Base-by-base conservation (phyloP, 2,113 vertebrate species). In the Dendropsophus ebraccatus region DNA sequence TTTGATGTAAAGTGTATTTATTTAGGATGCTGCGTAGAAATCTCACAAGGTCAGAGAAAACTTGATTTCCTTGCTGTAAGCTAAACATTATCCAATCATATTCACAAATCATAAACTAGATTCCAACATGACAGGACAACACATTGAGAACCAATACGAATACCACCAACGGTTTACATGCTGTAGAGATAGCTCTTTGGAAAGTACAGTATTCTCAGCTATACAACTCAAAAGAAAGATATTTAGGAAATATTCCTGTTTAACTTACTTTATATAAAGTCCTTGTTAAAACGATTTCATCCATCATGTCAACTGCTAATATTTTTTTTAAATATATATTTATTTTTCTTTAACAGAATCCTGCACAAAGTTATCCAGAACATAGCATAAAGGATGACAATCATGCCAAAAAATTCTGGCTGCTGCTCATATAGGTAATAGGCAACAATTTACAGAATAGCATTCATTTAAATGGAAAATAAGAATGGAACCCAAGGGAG, bases 401-500 rank as follows among this genome's bases (percentile, higher is more conserved):
- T 93, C 87, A 58, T 19, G 82, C 60, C 81, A 74, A 86, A 89
- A 88, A 90, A 87, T 89, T 5, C 87, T 78, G 65, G 79, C 90
- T 91, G 90, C 90, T 92, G 87, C 90, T 92, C 84, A 89, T 88
- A 85, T 82, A 84, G 89, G 84, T 88, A 87, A 87, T 72, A 70
- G 90, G 87, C 88, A 75, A 77, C 89, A 91, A 92, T 92, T 88
- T 92, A 91, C 88, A 89, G 86, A 90, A 89, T 49, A 79, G 88
- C 92, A 89, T 92, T 37, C 88, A 90, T 92, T 91, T 91, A 92
- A 93, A 92, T 89, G 89, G 80, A 86, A 90, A 69, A 84, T 89
- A 49, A 88, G 89, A 28, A 87, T 88, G 91, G 62, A 65, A 84
- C 83, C 72, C 88, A 85, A 91, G 90, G 52, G 83, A 49, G 73